Conservation (phyloP, 2,113 vertebrate species). For the Mustela nigripes region DNA sequence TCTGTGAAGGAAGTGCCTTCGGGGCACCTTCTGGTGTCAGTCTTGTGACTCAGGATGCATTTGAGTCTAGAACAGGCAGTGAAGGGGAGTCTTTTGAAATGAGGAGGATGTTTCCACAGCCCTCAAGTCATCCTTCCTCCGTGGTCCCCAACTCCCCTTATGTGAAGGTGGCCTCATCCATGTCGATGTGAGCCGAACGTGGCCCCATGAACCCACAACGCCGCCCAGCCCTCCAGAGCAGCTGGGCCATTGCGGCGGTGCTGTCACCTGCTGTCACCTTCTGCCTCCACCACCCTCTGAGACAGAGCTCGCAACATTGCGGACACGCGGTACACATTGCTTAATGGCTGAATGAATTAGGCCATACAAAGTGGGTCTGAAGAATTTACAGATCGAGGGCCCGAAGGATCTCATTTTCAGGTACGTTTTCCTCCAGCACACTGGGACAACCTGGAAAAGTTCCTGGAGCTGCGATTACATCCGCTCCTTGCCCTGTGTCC, state of each 20-base stretch:
- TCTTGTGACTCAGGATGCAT: not conserved
- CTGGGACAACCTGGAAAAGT: not conserved
- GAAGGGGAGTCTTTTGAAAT: fast-evolving
- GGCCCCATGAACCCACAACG: not conserved
- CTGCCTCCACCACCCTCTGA: not conserved
- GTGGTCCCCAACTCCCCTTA: fast-evolving
- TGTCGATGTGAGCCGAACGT: not conserved
- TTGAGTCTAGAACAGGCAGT: not conserved
- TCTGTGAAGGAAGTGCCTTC: not conserved
- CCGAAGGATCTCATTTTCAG: not conserved
- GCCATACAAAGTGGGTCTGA: not conserved
- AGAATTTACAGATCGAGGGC: not conserved
- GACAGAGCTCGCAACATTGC: not conserved
- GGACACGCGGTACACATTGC: not conserved
- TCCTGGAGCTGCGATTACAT: not conserved
- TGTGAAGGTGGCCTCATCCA: fast-evolving
- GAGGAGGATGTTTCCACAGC: fast-evolving
- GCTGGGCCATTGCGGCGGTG: fast-evolving
- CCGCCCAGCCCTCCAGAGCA: not conserved
- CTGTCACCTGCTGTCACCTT: not conserved
- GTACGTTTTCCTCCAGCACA: not conserved
- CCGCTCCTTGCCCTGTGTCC: not conserved
- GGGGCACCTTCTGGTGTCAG: not conserved
- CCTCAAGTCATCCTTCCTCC: not conserved
- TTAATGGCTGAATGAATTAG: not conserved